Conservation (phyloP, 2,888 invertebrate genomes). For the Pyralis farinalis region DNA sequence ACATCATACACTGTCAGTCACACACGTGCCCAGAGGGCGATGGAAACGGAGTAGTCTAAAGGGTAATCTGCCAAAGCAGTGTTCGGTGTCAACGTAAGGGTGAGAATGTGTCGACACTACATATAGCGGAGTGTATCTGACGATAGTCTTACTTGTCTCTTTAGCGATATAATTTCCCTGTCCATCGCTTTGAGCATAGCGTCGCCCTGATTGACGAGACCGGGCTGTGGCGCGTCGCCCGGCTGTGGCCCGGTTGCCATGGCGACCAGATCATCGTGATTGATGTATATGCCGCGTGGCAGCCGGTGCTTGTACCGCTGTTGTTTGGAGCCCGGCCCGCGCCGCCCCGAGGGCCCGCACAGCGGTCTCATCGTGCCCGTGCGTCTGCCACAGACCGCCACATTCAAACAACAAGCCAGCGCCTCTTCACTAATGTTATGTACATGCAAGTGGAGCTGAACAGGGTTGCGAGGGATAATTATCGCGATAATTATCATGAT, state of each 20-base stretch:
- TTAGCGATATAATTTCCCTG: slow-evolving; percentile 95
- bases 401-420: slow-evolving; percentile 50
- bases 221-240: slow-evolving; percentile 74
- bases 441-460: slow-evolving; percentile 10
- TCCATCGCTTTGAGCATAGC: slow-evolving; percentile 95
- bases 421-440: slow-evolving; percentile 4
- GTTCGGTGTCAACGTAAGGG: slow-evolving; percentile 44
- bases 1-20: slow-evolving; percentile 45
- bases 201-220: slow-evolving; percentile 85
- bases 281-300: slow-evolving; percentile 98
- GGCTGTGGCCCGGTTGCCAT: slow-evolving; percentile 90
- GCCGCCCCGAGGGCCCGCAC: slow-evolving; percentile 85
- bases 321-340: slow-evolving; percentile 76
- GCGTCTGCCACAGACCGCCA: slow-evolving; percentile 83
- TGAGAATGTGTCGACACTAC: slow-evolving; percentile 68
- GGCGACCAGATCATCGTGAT: slow-evolving; percentile 96
- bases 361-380: slow-evolving; percentile 90
- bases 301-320: slow-evolving; percentile 90
- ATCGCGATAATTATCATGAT: no score
- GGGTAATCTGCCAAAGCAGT: slow-evolving; percentile 11
- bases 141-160: slow-evolving; percentile 92
- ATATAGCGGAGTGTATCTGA: slow-evolving; percentile 31
- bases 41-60: slow-evolving; percentile 4
- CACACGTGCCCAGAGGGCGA: slow-evolving; percentile 22
- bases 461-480: no score